These are phyloP conservation scores for Siniperca knerii DNA, from an alignment of 2,113 vertebrate species.

Conservation along the genomic window DNA sequence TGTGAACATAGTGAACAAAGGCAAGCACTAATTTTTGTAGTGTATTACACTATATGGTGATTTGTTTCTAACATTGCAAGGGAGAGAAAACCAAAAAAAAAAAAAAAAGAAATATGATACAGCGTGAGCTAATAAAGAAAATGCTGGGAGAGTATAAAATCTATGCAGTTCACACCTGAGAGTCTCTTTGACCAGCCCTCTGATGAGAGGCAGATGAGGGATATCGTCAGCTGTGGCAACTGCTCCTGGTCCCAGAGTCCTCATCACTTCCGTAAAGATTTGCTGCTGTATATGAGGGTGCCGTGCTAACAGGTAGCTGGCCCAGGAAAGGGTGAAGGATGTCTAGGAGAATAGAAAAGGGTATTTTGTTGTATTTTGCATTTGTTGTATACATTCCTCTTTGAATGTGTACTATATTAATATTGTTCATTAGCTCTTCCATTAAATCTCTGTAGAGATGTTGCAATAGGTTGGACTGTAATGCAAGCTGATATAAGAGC, in stretches of 20 bases:
- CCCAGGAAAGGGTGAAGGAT: conserved; percentile 93
- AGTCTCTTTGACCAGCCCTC: conserved; percentile 93
- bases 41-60: background rate
- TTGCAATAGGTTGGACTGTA: conserved; percentile 16
- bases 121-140: background rate
- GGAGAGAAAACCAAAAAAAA: background rate
- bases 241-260: conserved; percentile 81
- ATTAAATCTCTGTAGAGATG: conserved; percentile 6
- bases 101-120: background rate
- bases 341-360: conserved; percentile 80
- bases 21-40: background rate
- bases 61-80: background rate
- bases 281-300: conserved; percentile 87
- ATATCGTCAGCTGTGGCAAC: conserved; percentile 87
- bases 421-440: background rate
- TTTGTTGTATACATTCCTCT: background rate
- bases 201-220: conserved; percentile 87
- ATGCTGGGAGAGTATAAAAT: background rate
- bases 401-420: background rate
- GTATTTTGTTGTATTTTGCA: too few relatives aligned
- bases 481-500: conserved; percentile 35
- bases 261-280: conserved; percentile 86
- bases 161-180: conserved; percentile 83
- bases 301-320: conserved; percentile 88
- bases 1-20: conserved; percentile 2